A percentile compares a stretch with the other conserved stretches of the same genome.
These are phyloP conservation scores for Idaea dimidiata DNA, from an alignment of 2,888 invertebrate species.

Conservation along the genomic window DNA sequence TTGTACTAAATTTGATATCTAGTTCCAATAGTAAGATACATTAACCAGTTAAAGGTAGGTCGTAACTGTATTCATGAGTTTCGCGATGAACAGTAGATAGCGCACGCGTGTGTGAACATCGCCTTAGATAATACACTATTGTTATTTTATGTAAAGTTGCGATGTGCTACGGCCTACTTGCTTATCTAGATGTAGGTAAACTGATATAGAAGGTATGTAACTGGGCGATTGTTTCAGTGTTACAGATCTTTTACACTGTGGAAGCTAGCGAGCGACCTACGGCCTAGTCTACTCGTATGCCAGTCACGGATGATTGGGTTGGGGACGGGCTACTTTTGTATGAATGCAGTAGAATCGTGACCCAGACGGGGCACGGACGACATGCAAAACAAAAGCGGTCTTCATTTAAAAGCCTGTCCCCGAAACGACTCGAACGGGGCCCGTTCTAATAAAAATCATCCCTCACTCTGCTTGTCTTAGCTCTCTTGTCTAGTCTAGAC, in stretches of 20 bases:
- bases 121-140: slow-evolving; percentile 24
- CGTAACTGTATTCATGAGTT: slow-evolving; percentile 14
- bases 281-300: no score
- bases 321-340: no score
- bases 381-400: no score
- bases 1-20: background rate
- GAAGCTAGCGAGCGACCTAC: no score
- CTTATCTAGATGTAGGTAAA: slow-evolving; percentile 4
- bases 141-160: slow-evolving; percentile 29
- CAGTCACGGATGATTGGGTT: no score
- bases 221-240: slow-evolving; percentile 2
- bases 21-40: slow-evolving; percentile 2
- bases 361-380: no score
- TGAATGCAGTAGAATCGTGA: no score
- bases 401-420: no score
- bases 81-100: slow-evolving; percentile 30
- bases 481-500: no score
- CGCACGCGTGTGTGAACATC: slow-evolving; percentile 28
- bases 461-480: no score
- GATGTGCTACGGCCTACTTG: slow-evolving; percentile 20
- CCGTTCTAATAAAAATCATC: no score
- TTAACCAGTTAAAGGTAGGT: slow-evolving; percentile 24
- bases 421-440: no score
- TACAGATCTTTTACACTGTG: background rate
- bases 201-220: background rate